A percentile compares a stretch with the other conserved stretches of the same genome.
phyloP scores from a whole-genome alignment of 2,113 vertebrate species.

The Austrofundulus limnaeus region DNA sequence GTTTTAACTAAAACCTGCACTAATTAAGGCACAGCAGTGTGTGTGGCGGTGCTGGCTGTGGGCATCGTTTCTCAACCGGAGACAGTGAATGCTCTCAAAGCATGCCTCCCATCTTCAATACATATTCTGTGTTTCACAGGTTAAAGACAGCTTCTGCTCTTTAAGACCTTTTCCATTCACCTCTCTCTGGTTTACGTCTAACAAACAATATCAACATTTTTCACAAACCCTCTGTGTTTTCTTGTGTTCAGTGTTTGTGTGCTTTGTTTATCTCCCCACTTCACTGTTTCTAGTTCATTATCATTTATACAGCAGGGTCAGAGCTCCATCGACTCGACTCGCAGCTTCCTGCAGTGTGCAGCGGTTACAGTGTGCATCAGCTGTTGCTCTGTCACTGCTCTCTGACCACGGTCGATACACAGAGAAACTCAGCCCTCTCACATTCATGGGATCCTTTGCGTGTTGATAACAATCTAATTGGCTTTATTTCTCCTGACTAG shows the following conservation, averaged over 20 bases:
- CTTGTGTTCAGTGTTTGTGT: not conserved
- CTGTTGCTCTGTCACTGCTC: not conserved
- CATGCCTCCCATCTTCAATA: conserved; percentile 20
- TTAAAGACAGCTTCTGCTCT: not conserved
- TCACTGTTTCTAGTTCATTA: not conserved
- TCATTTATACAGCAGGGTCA: conserved; percentile 6
- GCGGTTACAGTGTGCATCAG: conserved; percentile 7
- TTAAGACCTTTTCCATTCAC: not conserved
- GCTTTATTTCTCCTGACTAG: conserved; percentile 44
- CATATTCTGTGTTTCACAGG: conserved; percentile 1
- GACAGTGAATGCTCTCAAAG: conserved; percentile 23
- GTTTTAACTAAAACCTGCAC: conserved; percentile 24
- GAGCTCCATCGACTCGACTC: not conserved
- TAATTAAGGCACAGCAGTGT: conserved; percentile 51
- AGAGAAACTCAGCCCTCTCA: not conserved
- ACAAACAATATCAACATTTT: not conserved
- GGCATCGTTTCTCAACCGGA: conserved; percentile 29
- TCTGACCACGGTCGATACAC: not conserved
- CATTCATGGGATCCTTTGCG: conserved; percentile 29
- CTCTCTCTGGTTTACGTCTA: not conserved
- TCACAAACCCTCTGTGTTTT: not conserved
- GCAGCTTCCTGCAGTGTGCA: not conserved
- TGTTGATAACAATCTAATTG: conserved; percentile 49
- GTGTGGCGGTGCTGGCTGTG: conserved; percentile 42
- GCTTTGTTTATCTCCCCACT: conserved; percentile 4